Conservation (phyloP, 2,888 invertebrate genomes). For the Rhingia campestris region DNA sequence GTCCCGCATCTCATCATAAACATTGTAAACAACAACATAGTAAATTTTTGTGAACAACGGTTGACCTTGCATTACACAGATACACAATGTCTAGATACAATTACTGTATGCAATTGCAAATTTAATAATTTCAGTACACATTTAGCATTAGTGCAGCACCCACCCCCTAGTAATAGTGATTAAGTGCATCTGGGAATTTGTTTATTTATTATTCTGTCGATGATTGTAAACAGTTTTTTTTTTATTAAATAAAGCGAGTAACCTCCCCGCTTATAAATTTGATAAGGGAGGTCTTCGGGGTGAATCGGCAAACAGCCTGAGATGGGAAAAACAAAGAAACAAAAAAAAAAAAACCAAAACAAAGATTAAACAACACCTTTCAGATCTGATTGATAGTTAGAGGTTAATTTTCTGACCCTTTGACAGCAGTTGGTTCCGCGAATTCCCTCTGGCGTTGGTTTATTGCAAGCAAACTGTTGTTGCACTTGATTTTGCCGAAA, state of each 20-base stretch:
- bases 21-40: no score
- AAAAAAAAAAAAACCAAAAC: slow-evolving; percentile 14
- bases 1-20: no score
- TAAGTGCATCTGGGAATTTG: slow-evolving; percentile 60
- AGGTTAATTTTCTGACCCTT: slow-evolving; percentile 16
- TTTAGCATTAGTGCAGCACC: background rate
- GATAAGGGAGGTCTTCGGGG: slow-evolving; percentile 50
- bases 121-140: background rate
- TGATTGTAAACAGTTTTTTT: background rate
- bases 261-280: slow-evolving; percentile 2
- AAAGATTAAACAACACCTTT: slow-evolving; percentile 28
- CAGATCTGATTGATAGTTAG: background rate
- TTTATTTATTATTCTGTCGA: slow-evolving; percentile 12
- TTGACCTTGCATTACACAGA: background rate
- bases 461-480: no score
- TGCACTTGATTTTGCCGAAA: no score
- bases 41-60: no score
- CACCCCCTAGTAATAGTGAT: slow-evolving; percentile 40
- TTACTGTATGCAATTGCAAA: background rate
- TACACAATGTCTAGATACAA: background rate
- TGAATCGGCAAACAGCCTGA: slow-evolving; percentile 23
- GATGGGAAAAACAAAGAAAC: slow-evolving; percentile 21
- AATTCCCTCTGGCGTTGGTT: background rate
- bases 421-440: background rate
- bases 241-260: slow-evolving; percentile 18